Evolutionary conservation across 2,888 invertebrate genomes (phyloP), one percentile per base, ranked within the genome.

Genomic region (Eustalomyia histrio): DNA sequence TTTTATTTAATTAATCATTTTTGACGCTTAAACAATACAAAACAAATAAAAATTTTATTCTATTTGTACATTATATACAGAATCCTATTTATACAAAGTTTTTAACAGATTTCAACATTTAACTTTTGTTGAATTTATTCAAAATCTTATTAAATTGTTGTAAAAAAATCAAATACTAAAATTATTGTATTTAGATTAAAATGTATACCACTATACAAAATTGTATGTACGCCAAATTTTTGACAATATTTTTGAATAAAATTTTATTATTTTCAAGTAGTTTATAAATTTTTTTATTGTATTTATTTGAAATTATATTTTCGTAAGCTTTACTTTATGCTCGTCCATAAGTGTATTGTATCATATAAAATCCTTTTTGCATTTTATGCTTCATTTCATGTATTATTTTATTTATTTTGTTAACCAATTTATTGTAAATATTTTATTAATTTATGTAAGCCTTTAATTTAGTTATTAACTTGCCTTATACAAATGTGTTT

Each of bases 131-230:
- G 73, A 80, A 76, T 67, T 80, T 68, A 76, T 80, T 63, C 61
- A 18, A 78, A 76, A 75, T 74, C 78, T 81, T 81, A 81, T 81
- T 81, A 17, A 75, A 71, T 29, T 81, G 81, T 81, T 78, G 78
- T 80, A 71, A 71, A 18, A 55, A 47, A 43, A 35, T 24, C 39
- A 5, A n/a, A 76, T 67, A 57, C 7, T 24, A 60, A 58, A 71
- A n/a, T n/a, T n/a, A n/a, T 64, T 74, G 29, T 53, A 29, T 55
- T 43, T 53, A 57, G 17, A 67, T 55, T 55, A 24, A 43, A 72
- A 53, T 68, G 53, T 57, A 67, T 43, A 29, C 29, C 7, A 29
- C 7, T 29, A 47, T 24, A 63, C 7, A 33, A 61, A 63, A 61
- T 57, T 78, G 0, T 67, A 69, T 69, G 55, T 69, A 76, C 29